Evolutionary conservation across 2,888 invertebrate species (phyloP), one percentile per base, ranked within the genome.

Genomic region (Agrotis puta): DNA sequence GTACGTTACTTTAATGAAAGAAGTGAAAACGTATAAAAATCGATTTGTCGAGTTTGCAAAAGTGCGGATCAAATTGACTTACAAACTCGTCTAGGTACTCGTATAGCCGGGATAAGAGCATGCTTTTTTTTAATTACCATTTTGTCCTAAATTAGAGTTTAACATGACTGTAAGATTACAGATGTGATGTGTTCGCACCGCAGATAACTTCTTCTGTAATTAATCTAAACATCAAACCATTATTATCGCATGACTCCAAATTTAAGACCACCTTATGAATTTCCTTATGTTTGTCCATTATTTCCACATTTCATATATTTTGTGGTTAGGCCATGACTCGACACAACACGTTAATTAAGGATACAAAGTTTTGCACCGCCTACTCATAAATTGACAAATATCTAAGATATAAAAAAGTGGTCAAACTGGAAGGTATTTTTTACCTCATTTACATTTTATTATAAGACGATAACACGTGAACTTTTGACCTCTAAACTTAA

Each of bases 381-480:
- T 27, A 24, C n/a, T 18, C 33, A 13, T 45, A 58, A 51, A 64
- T 54, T 62, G 70, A 63, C 58, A 81, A 64, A 78, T 58, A 63
- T 64, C 16, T 48, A 20, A 33, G 9, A 43, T 64, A 3, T 33
- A 65, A 78, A 77, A 78, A 74, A 68, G 63, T 73, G 27, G 63
- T 50, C 51, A 58, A 75, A 62, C 72, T 57, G 64, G 72, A 79
- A 54, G 62, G 61, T 56, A 24, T 77, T 54, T 57, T 45, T 70
- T 69, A 64, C 27, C 45, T 71, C 57, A 80, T 82, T 84, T 65
- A 69, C 62, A 82, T 82, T 66, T 79, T 76, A 77, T 76, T 51
- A 64, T 54, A 45, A n/a, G 63, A 56, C 27, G 51, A 45, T 62
- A 70, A 64, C 79, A 61, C 62, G 11, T 64, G 62, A 75, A 66